Evolutionary conservation across 2,888 invertebrate genomes (phyloP), one percentile per base, ranked within the genome.

Genomic region (Ctenicera cuprea): DNA sequence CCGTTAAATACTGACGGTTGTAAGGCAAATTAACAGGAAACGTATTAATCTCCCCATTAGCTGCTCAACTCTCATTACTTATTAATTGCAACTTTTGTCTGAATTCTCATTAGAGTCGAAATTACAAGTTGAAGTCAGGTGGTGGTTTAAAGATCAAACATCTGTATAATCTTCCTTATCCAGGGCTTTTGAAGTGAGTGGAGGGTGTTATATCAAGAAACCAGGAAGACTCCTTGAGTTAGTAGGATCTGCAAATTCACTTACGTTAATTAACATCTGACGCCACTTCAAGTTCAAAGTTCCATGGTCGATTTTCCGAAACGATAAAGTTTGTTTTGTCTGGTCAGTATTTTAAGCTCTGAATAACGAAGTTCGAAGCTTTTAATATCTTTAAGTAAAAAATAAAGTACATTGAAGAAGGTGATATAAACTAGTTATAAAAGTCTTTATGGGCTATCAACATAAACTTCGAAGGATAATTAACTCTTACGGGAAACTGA

Each of bases 101-200:
- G 48, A 3, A 48, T 20, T 11, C 48, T 20, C 20, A 48, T 52
- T 52, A 52, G 20, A 52, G n/a, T 26, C 14, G 20, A 18, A 57
- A 16, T 59, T 59, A 59, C n/a, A 38, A 16, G 12, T 30, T 37
- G 18, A 59, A 30, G 37, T 37, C 20, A 59, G 59, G 59, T 59
- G 18, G 59, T 59, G 37, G 38, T 59, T 59, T 38, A 59, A 22
- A 16, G n/a, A 59, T 37, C 59, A 59, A 59, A 59, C 59, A 30
- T 57, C 57, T 57, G 33, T 8, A 30, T 57, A 57, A 57, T 57
- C 57, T 59, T 16, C 18, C 1, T 38, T 59, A 59, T 59, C 59
- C 38, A 4, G 1, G 37, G 59, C 12, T 14, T 38, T 59, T 59
- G 20, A 59, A 20, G 12, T 4, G 12, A 59, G 38, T 9, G 30